Evolutionary conservation across 2,113 vertebrate species (phyloP), one percentile per base, ranked within the genome.

Genomic region (Nothoprocta pentlandii): DNA sequence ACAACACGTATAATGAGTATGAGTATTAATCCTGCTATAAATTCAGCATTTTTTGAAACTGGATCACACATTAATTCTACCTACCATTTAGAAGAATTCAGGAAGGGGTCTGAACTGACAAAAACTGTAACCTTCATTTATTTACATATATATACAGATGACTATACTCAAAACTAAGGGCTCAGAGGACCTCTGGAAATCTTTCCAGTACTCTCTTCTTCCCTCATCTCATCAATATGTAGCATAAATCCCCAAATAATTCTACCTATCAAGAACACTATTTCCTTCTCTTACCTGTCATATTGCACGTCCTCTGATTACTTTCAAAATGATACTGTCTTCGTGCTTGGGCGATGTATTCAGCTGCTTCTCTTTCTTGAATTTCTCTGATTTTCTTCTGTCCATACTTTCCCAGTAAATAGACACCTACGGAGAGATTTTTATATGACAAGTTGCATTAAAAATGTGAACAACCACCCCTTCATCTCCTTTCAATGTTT

Each of bases 221-320:
- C 44, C 76, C 85, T 46, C 75, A 76, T 28, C 39, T 66, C 76
- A 36, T 42, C 47, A 87, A 54, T 46, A 71, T 2, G 28, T n/a
- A 92, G n/a, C 12, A 71, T 4, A 87, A 90, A 80, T 30, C 17
- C 42, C 51, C 62, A 82, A 88, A 28, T 28, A 78, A 61, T 39
- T 86, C 16, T 23, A 69, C 2, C 12, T 5, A 36, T 3, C 12
- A 16, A 62, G 20, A 94, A 16, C 5, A 73, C 47, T 0, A 25
- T 67, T 91, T 90, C 42, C 54, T 78, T 78, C 64, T 58, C 87
- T 97, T 94, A 99, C 99, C 99, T 32, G 99, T 99, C 99, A 99
- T 99, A 96, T 99, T 99, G 98, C 99, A 99, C 0, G 99, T 99
- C 91, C 99, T 98, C 96, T 99, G 99, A 97, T 99, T 99, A 96